A percentile compares a stretch with the other conserved stretches of the same genome.
Evolutionary conservation across 1,140 invertebrate species (phyloP).

Genomic region (Leptinotarsa texana): DNA sequence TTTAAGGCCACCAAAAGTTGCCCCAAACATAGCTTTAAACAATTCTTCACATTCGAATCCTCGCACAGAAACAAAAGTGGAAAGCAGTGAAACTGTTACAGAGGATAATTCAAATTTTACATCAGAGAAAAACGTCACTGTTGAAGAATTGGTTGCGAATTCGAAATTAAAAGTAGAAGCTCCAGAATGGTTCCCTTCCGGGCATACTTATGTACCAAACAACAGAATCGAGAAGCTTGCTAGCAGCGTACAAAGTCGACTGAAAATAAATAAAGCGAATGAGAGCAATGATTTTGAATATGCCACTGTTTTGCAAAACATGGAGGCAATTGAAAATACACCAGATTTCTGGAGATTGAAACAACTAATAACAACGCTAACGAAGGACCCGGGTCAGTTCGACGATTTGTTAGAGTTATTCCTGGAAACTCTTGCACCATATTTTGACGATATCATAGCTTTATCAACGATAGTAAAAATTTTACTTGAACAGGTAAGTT

Average conservation of each 20-base stretch:
- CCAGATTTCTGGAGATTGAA: constrained; percentile 39
- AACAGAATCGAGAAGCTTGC: constrained; percentile 12
- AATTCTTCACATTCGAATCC: background rate
- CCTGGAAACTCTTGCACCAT: constrained; percentile 48
- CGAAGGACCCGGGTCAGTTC: constrained; percentile 53
- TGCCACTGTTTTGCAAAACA: background rate
- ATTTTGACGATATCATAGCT: constrained; percentile 43
- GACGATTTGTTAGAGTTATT: constrained; percentile 49
- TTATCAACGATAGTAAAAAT: constrained; percentile 41
- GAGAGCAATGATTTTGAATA: background rate
- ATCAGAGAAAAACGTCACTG: background rate
- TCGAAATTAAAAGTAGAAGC: constrained; percentile 37
- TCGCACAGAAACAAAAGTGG: background rate
- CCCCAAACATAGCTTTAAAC: background rate
- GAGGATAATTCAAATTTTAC: background rate
- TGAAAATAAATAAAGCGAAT: constrained; percentile 29
- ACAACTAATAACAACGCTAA: constrained; percentile 47
- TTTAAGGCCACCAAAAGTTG: constrained; percentile 10
- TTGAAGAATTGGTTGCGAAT: constrained; percentile 23
- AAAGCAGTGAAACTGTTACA: background rate
- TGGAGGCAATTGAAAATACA: constrained; percentile 21
- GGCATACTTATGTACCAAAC: constrained; percentile 1
- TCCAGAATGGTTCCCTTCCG: constrained; percentile 36
- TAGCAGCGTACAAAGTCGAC: constrained; percentile 28
- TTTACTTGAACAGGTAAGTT: constrained; percentile 46